Evolutionary conservation across 92 coral and sea anemone genomes (phyloP).

Genomic region (Phenganax marumi): DNA sequence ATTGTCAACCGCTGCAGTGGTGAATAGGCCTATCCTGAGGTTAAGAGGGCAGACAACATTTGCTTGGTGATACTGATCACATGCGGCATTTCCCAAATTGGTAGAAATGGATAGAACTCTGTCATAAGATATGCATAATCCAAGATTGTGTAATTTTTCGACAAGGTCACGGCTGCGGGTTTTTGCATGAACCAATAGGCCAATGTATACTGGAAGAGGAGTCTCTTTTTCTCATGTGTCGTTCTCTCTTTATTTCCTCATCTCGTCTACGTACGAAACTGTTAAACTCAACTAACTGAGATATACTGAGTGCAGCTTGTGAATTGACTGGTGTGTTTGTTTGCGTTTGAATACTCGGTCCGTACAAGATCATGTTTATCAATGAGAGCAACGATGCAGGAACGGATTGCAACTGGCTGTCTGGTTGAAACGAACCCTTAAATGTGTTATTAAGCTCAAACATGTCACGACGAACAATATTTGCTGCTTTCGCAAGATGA

Average conservation of each 20-base stretch:
- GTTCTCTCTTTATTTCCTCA: no score
- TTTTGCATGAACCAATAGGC: not conserved
- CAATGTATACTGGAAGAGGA: not conserved
- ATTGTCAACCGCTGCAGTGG: constrained; percentile 40
- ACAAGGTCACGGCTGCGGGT: constrained; percentile 21
- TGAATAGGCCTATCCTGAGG: constrained; percentile 16
- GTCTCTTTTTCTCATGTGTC: no score
- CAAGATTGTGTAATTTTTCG: constrained; percentile 29
- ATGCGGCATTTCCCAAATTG: constrained; percentile 23
- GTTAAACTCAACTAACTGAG: constrained; percentile 47
- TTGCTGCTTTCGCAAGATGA: constrained; percentile 53
- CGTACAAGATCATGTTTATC: constrained; percentile 59
- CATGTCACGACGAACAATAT: constrained; percentile 54
- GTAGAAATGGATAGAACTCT: constrained; percentile 23
- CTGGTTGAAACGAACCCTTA: constrained; percentile 43
- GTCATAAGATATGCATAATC: constrained; percentile 37
- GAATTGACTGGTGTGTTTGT: constrained; percentile 5
- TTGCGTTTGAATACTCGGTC: constrained; percentile 54
- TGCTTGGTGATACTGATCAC: constrained; percentile 7
- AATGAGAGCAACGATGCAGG: constrained; percentile 51
- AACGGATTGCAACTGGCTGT: constrained; percentile 54
- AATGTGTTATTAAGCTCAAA: constrained; percentile 26
- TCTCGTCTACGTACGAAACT: no score
- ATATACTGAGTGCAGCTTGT: constrained; percentile 52
- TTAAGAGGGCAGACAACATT: constrained; percentile 42